These are phyloP conservation scores for Ceratina calcarata DNA, from an alignment of 1,140 invertebrate species.

Conservation along the genomic window DNA sequence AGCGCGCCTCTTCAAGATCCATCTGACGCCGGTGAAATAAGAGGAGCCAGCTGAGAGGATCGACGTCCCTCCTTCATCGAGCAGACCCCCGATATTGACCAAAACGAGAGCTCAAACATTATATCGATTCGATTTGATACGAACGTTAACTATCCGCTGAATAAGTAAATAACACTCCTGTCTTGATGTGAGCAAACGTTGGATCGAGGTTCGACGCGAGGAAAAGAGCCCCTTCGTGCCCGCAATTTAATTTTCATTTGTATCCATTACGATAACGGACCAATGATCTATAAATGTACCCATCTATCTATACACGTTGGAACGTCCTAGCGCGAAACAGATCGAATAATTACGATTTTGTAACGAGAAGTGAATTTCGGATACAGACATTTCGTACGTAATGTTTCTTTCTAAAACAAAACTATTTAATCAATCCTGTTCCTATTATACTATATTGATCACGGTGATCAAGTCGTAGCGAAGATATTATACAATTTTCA, in stretches of 20 bases:
- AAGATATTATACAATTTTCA: slow-evolving; percentile 19
- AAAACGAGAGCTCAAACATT: slow-evolving; percentile 18
- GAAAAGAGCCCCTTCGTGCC: neutral
- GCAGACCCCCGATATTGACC: neutral
- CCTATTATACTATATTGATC: slow-evolving; percentile 31
- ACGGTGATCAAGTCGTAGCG: neutral
- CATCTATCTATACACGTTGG: neutral
- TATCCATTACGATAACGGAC: slow-evolving; percentile 51
- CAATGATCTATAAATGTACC: slow-evolving; percentile 48
- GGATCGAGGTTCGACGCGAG: neutral
- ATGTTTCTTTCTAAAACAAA: slow-evolving; percentile 31
- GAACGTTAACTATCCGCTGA: slow-evolving; percentile 5
- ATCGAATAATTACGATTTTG: too few species aligned
- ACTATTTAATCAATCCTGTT: slow-evolving; percentile 40
- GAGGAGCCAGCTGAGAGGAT: neutral
- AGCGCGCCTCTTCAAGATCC: neutral
- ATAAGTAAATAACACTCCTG: slow-evolving; percentile 4
- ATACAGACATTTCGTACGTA: neutral
- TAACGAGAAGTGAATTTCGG: neutral
- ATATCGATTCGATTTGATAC: neutral
- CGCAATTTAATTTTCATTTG: neutral
- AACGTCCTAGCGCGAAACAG: neutral
- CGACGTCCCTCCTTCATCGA: neutral
- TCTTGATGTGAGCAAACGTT: slow-evolving; percentile 11
- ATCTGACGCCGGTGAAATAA: neutral